Evolutionary conservation across 2,113 vertebrate genomes (phyloP).

Genomic region (Chaenogobius annularis): DNA sequence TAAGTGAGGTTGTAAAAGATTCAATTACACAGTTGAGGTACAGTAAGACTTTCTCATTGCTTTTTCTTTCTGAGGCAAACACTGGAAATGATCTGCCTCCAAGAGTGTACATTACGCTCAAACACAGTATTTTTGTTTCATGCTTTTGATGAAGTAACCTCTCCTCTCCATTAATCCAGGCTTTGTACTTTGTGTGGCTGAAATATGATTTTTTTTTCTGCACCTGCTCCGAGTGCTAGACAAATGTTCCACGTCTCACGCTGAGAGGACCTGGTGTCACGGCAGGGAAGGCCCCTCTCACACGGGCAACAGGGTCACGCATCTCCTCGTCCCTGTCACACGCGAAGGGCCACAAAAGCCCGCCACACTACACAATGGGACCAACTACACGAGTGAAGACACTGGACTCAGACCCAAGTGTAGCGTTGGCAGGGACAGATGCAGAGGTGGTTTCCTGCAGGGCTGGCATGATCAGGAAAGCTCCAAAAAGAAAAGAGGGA

Average conservation of each 20-base stretch:
- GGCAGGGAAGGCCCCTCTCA: conserved; percentile 45
- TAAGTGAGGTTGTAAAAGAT: not conserved
- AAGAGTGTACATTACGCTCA: too few species aligned
- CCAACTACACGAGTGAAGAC: conserved; percentile 6
- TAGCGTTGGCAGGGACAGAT: conserved; percentile 66
- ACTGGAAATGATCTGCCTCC: too few species aligned
- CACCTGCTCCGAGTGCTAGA: conserved; percentile 20
- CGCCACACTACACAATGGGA: not conserved
- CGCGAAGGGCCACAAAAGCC: conserved; percentile 27
- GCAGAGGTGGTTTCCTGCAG: conserved; percentile 67
- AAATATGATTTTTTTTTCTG: not conserved
- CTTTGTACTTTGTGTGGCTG: not conserved
- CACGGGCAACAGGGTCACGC: conserved; percentile 54
- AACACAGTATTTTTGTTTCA: too few species aligned
- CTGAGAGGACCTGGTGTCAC: conserved; percentile 33
- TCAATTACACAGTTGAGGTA: not conserved
- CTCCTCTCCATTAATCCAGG: not conserved
- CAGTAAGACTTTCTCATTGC: not conserved
- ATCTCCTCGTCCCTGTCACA: conserved; percentile 64
- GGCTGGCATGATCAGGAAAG: conserved; percentile 74
- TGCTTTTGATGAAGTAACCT: not conserved
- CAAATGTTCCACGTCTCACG: conserved; percentile 13
- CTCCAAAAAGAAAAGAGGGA: conserved; percentile 65
- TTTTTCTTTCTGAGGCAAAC: not conserved
- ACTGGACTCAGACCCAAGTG: conserved; percentile 27